Conservation (phyloP, 1,140 invertebrate genomes). For the Drosophila micromelanica region DNA sequence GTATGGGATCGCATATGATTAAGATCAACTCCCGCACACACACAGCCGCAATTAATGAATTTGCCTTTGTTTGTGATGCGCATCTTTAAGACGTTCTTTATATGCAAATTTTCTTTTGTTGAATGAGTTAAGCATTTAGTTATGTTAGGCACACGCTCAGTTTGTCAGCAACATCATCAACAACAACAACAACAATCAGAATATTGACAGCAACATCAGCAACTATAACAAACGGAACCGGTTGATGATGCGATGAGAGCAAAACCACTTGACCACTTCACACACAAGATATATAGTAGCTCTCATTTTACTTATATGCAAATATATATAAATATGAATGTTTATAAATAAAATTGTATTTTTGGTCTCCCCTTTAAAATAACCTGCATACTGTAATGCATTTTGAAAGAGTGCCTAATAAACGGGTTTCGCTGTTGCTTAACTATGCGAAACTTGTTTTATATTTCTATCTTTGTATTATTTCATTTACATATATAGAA, state of each 20-base stretch:
- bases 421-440: slow-evolving; percentile 6
- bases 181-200: slow-evolving; percentile 1
- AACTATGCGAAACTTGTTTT: slow-evolving; percentile 1
- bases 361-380: slow-evolving; percentile 16
- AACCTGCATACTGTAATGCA: neutral
- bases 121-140: slow-evolving; percentile 31
- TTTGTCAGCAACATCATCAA: slow-evolving; percentile 32
- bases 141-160: slow-evolving; percentile 55
- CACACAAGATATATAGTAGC: neutral
- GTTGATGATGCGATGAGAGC: slow-evolving; percentile 33
- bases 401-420: neutral
- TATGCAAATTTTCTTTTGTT: slow-evolving; percentile 47
- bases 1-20: neutral
- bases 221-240: slow-evolving; percentile 47
- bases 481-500: too few relatives aligned
- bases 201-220: slow-evolving; percentile 7
- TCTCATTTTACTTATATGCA: neutral
- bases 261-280: slow-evolving; percentile 7
- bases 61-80: slow-evolving; percentile 14
- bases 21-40: slow-evolving; percentile 1
- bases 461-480: neutral
- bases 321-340: neutral
- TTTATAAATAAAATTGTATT: neutral
- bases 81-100: slow-evolving; percentile 32
- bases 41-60: neutral